These are phyloP conservation scores for Ichneumoninae sp. DNA, from an alignment of 2,888 invertebrate genomes.

Conservation along the genomic window DNA sequence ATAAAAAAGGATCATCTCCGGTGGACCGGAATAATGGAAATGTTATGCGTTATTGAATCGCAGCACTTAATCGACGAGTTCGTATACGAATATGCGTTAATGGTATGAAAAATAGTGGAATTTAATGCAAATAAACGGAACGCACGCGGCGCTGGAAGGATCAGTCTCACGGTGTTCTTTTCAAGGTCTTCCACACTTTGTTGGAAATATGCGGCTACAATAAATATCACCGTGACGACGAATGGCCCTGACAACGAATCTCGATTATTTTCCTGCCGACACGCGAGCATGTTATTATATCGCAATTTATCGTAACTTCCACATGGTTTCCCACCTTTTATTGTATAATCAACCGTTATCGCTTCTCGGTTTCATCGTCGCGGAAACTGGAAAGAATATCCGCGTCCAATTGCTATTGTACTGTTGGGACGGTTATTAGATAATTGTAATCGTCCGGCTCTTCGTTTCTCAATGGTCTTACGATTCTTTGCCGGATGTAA, in stretches of 20 bases:
- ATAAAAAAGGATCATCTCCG: conserved; percentile 13
- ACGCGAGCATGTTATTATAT: conserved; percentile 57
- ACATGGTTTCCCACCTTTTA: not conserved
- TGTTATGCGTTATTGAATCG: conserved; percentile 40
- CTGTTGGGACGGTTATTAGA: no score
- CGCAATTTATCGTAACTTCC: conserved; percentile 44
- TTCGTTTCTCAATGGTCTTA: no score
- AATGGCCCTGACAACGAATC: conserved; percentile 54
- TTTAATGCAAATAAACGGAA: conserved; percentile 30
- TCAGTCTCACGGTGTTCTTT: conserved; percentile 55
- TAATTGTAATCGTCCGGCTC: no score
- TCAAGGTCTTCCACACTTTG: conserved; percentile 44
- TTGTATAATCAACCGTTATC: not conserved
- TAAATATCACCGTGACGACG: conserved; percentile 24
- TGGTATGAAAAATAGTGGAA: conserved; percentile 14
- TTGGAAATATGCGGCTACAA: conserved; percentile 38
- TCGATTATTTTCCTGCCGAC: conserved; percentile 39
- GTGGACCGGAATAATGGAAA: conserved; percentile 49
- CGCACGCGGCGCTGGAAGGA: conserved; percentile 8
- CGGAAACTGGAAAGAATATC: not conserved
- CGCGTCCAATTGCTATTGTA: not conserved
- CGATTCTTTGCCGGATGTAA: no score
- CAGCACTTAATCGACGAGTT: not conserved
- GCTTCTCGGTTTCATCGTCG: not conserved
- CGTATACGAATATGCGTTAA: conserved; percentile 26